Percentiles rank a stretch among this genome's conserved stretches.
phyloP scores from a whole-genome alignment of 1,140 invertebrate species.

The Drosophila seguyi region DNA sequence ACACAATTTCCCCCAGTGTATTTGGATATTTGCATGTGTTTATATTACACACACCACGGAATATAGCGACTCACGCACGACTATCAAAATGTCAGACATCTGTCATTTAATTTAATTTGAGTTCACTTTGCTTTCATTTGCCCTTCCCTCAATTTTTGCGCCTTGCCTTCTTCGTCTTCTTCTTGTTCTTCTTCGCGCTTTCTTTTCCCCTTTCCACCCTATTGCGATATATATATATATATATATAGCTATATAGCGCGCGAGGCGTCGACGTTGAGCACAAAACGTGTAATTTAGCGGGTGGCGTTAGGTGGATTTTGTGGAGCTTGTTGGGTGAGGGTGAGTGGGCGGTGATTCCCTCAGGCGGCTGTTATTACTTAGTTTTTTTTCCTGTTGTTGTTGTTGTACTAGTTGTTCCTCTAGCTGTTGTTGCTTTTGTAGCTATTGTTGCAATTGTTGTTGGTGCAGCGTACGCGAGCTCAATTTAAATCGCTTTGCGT shows the following conservation, averaged over 20 bases:
- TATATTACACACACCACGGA: constrained; percentile 48
- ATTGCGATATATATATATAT: constrained; percentile 22
- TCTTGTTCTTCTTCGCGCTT: constrained; percentile 11
- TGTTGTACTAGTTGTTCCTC: constrained; percentile 8
- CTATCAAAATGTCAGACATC: constrained; percentile 83
- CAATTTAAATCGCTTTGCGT: constrained; percentile 77
- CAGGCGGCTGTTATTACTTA: constrained; percentile 63
- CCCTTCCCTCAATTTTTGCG: constrained; percentile 28
- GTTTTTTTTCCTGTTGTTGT: constrained; percentile 16
- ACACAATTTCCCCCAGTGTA: constrained; percentile 10
- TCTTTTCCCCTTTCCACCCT: constrained; percentile 24
- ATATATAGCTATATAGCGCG: constrained; percentile 34
- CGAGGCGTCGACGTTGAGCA: constrained; percentile 69
- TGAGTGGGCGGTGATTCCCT: constrained; percentile 5
- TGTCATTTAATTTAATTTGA: constrained; percentile 84
- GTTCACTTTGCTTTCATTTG: constrained; percentile 81
- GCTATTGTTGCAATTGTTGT: constrained; percentile 24
- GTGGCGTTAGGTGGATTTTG: constrained; percentile 13
- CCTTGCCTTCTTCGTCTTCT: constrained; percentile 15
- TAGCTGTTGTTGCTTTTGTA: constrained; percentile 17
- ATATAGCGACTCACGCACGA: constrained; percentile 53
- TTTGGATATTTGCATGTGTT: constrained; percentile 60
- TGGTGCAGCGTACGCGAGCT: constrained; percentile 60
- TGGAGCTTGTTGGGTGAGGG: neutral
- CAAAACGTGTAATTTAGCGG: constrained; percentile 75